Conservation (phyloP, 1,140 invertebrate species). For the Harlomillsia oculata region DNA sequence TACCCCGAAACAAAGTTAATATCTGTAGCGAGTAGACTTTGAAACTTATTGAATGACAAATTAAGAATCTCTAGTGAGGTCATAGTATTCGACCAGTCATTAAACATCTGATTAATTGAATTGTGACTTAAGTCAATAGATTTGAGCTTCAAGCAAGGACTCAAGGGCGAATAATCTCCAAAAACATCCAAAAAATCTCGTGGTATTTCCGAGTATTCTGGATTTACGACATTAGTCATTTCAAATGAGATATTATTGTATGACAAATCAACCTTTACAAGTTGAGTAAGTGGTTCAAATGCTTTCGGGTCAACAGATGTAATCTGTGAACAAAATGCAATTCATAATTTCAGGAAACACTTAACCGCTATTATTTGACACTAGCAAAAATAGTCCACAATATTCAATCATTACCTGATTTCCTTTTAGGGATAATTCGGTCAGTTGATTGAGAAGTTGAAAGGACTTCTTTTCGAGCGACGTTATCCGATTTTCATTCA, state of each 20-base stretch:
- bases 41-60: slow-evolving; percentile 22
- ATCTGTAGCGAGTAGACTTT: background rate
- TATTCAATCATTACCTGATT: slow-evolving; percentile 20
- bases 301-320: slow-evolving; percentile 10
- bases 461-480: slow-evolving; percentile 2
- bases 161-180: slow-evolving; percentile 6
- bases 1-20: background rate
- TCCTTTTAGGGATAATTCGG: slow-evolving; percentile 4
- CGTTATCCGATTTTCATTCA: slow-evolving; percentile 12
- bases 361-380: background rate
- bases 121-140: slow-evolving; percentile 22
- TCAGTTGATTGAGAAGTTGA: slow-evolving; percentile 4
- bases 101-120: slow-evolving; percentile 15
- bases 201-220: background rate
- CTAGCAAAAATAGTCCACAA: background rate
- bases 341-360: background rate
- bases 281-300: slow-evolving; percentile 11
- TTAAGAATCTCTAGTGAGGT: slow-evolving; percentile 5
- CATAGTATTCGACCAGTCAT: slow-evolving; percentile 18
- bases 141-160: slow-evolving; percentile 8
- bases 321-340: slow-evolving; percentile 17
- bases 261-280: slow-evolving; percentile 19
- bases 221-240: background rate
- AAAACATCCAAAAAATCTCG: background rate
- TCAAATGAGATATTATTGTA: slow-evolving; percentile 24